Conservation (phyloP, 2,797 vertebrate genomes). For the Pseudochromis fuscus region DNA sequence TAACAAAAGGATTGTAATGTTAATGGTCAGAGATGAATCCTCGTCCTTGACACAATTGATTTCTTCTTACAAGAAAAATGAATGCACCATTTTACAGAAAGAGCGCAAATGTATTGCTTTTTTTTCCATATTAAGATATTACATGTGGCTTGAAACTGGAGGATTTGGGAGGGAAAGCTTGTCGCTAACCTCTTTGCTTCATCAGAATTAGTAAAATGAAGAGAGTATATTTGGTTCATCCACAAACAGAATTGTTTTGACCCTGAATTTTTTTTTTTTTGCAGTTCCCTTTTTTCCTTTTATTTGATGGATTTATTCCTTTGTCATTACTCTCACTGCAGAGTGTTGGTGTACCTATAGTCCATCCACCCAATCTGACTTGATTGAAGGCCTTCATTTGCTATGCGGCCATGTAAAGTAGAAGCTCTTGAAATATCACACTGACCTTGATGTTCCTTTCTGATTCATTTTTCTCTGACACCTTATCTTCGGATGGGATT, state of each 20-base stretch:
- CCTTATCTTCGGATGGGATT: constrained; percentile 63
- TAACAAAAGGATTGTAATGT: constrained; percentile 43
- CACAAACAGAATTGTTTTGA: constrained; percentile 30
- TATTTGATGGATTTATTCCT: constrained; percentile 83
- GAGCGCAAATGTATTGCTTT: not conserved
- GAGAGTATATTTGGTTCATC: not conserved
- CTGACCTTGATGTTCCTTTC: constrained; percentile 83
- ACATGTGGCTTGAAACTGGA: too few species aligned
- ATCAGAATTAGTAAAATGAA: not conserved
- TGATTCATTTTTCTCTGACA: constrained; percentile 79
- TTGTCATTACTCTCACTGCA: constrained; percentile 76
- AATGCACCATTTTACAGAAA: not conserved
- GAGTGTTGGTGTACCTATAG: constrained; percentile 65
- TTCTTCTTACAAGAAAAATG: constrained; percentile 21
- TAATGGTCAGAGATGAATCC: constrained; percentile 57
- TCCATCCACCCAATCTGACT: constrained; percentile 77
- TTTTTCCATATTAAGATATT: not conserved
- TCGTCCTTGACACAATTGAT: constrained; percentile 44
- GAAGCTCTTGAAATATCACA: constrained; percentile 80
- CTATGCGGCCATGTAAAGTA: constrained; percentile 86
- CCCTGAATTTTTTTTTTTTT: constrained; percentile 57
- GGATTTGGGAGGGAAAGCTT: not conserved
- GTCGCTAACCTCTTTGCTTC: constrained; percentile 7
- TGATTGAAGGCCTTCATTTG: constrained; percentile 88
- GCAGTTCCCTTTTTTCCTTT: constrained; percentile 16